A percentile compares a stretch with the other conserved stretches of the same genome.
phyloP scores from a whole-genome alignment of 2,888 invertebrate genomes.

The Melinaea marsaeus region DNA sequence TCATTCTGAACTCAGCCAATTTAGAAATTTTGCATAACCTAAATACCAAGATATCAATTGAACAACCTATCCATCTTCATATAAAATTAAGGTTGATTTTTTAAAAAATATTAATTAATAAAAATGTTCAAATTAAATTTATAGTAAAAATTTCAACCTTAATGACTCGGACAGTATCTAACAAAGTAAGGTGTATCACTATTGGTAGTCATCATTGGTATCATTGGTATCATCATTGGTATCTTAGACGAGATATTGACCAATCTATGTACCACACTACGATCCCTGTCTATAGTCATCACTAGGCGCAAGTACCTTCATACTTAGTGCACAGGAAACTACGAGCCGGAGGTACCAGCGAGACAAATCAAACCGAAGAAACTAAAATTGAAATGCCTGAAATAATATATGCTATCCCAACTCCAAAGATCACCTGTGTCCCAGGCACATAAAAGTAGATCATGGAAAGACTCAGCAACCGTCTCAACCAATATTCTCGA shows the following conservation, averaged over 20 bases:
- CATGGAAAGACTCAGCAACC: constrained; percentile 12
- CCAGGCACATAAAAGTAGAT: constrained; percentile 12
- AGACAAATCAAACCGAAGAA: constrained; percentile 2
- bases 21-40: constrained; percentile 3
- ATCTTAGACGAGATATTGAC: not conserved
- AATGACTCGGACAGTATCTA: too few relatives aligned
- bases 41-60: constrained; percentile 6
- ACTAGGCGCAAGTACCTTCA: constrained; percentile 5
- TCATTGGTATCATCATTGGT: too few relatives aligned
- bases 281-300: constrained; percentile 6
- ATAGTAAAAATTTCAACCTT: too few relatives aligned
- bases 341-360: not conserved
- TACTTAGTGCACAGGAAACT: constrained; percentile 2
- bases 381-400: constrained; percentile 3
- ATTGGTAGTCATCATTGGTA: too few relatives aligned
- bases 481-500: constrained; percentile 12
- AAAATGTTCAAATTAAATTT: too few relatives aligned
- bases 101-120: too few relatives aligned
- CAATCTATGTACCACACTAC: constrained; percentile 5
- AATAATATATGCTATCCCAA: constrained; percentile 4
- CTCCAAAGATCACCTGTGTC: constrained; percentile 1
- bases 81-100: too few relatives aligned
- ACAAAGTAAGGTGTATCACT: too few relatives aligned
- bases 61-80: not conserved
- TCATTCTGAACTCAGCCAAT: too few relatives aligned